Conservation (phyloP, 2,888 invertebrate genomes). For the Caenorhabditis afra region DNA sequence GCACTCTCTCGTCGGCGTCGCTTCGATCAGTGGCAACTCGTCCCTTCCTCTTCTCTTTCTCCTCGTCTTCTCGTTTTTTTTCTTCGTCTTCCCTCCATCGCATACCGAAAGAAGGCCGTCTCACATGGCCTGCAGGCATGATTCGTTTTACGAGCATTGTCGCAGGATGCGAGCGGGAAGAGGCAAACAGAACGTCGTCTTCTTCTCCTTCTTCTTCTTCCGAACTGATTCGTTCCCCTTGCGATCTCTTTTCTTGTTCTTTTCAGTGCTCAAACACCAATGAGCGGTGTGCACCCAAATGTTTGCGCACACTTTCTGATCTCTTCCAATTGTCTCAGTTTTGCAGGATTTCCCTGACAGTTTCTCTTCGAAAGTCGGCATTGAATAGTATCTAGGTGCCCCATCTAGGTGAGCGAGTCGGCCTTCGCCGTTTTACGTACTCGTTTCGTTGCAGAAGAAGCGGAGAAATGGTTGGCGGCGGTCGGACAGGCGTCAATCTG, state of each 20-base stretch:
- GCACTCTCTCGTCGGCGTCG: conserved; percentile 6
- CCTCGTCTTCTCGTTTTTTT: conserved; percentile 45
- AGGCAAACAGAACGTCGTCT: conserved; percentile 47
- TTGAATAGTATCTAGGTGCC: conserved; percentile 28
- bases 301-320: conserved; percentile 45
- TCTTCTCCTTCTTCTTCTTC: conserved; percentile 14
- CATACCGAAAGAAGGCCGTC: conserved; percentile 45
- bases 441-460: conserved; percentile 1
- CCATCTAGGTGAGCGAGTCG: neutral
- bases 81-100: neutral
- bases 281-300: conserved; percentile 5
- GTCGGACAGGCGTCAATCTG: conserved; percentile 71
- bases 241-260: neutral
- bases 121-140: conserved; percentile 39
- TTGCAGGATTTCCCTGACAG: conserved; percentile 17
- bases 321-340: neutral
- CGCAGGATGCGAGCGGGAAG: conserved; percentile 1
- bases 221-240: neutral
- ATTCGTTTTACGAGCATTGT: conserved; percentile 50
- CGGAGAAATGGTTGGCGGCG: conserved; percentile 67
- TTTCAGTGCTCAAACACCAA: conserved; percentile 40
- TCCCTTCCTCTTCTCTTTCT: conserved; percentile 23
- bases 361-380: neutral
- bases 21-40: conserved; percentile 36
- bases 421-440: neutral